Conservation (phyloP, 2,797 vertebrate species). For the Sebastes hubbsi region DNA sequence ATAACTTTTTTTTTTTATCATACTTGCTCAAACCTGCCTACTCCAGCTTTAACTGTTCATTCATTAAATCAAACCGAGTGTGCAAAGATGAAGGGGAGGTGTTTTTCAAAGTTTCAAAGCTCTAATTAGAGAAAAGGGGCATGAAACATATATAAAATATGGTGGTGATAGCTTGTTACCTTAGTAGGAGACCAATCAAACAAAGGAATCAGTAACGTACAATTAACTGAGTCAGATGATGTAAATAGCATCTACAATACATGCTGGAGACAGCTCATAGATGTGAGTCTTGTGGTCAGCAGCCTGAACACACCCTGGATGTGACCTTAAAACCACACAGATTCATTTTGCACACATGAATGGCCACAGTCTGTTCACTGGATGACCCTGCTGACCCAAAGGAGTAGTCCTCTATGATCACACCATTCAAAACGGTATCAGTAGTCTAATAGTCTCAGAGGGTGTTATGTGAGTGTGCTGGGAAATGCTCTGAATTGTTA, state of each 20-base stretch:
- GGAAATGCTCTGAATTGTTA: not conserved
- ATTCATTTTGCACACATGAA: not conserved
- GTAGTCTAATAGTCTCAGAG: not conserved
- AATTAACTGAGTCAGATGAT: not conserved
- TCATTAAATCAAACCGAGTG: no score
- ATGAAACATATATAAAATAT: not conserved
- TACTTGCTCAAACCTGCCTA: no score
- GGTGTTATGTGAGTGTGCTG: not conserved
- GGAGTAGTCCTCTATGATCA: not conserved
- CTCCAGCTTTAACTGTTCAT: no score
- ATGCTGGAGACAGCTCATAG: not conserved
- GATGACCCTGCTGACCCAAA: slow-evolving; percentile 1
- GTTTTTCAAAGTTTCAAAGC: not conserved
- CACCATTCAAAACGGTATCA: not conserved
- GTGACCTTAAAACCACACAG: not conserved
- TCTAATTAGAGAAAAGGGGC: not conserved
- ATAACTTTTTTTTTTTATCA: no score
- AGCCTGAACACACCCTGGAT: not conserved
- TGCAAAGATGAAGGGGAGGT: not conserved
- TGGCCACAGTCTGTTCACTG: not conserved
- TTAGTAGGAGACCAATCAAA: not conserved
- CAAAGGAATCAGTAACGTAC: not conserved
- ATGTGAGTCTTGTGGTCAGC: not conserved
- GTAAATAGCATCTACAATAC: not conserved
- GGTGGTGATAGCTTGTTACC: not conserved